A percentile compares a stretch with the other conserved stretches of the same genome.
Evolutionary conservation across 2,888 invertebrate genomes (phyloP).

Genomic region (Ptycholaimellus sp.): DNA sequence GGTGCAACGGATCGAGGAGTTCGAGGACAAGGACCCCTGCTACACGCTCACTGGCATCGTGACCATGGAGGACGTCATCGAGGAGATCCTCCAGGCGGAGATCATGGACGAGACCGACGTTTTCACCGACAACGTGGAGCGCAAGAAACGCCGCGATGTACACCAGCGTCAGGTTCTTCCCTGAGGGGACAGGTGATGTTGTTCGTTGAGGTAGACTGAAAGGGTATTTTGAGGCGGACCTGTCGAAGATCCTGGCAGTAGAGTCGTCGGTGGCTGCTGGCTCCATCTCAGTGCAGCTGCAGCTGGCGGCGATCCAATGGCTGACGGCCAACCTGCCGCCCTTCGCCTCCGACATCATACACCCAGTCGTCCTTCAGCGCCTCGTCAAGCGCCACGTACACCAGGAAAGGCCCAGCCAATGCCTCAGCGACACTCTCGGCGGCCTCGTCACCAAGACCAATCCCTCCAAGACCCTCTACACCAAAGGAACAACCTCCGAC

Average conservation of each 20-base stretch:
- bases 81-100: constrained; percentile 78
- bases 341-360: constrained; percentile 49
- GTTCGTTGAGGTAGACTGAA: too few species aligned
- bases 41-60: constrained; percentile 58
- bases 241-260: not conserved
- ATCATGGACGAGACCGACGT: constrained; percentile 92
- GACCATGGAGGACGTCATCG: constrained; percentile 87
- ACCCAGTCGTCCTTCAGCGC: constrained; percentile 62
- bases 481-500: constrained; percentile 39
- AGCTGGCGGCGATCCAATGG: constrained; percentile 76
- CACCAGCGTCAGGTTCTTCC: not conserved
- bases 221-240: not conserved
- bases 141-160: constrained; percentile 8
- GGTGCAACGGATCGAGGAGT: constrained; percentile 68
- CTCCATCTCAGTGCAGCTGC: constrained; percentile 44
- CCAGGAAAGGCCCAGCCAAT: not conserved
- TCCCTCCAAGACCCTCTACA: constrained; percentile 15
- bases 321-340: constrained; percentile 49
- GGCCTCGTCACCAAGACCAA: constrained; percentile 6
- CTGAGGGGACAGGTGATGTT: too few species aligned
- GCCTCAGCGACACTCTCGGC: not conserved
- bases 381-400: constrained; percentile 54
- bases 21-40: constrained; percentile 27
- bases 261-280: not conserved
- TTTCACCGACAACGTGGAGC: constrained; percentile 14